Conservation (phyloP, 2,113 vertebrate genomes). For the Phrynosoma platyrhinos region DNA sequence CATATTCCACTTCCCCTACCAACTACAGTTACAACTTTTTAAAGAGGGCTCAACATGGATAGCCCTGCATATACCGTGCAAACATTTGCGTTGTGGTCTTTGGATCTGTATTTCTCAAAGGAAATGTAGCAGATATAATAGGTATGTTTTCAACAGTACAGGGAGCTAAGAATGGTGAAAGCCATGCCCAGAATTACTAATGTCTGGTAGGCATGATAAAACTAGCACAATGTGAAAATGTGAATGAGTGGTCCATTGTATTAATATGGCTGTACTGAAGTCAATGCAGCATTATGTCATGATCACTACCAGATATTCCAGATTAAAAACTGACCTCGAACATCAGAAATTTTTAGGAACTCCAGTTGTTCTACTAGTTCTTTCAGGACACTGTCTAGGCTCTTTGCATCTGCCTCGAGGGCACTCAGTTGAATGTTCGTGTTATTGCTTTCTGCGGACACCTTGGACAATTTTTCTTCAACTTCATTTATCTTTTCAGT, state of each 20-base stretch:
- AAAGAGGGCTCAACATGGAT: too few species aligned
- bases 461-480: conserved; percentile 80
- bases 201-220: not conserved
- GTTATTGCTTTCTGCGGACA: conserved; percentile 76
- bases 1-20: too few species aligned
- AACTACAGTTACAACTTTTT: too few species aligned
- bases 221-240: not conserved
- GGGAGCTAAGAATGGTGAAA: not conserved
- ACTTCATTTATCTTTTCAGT: conserved; percentile 83
- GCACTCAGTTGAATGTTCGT: conserved; percentile 76
- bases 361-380: conserved; percentile 91
- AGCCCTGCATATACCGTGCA: too few species aligned
- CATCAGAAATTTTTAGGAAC: conserved; percentile 95
- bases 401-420: conserved; percentile 84
- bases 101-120: too few species aligned
- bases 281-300: too few species aligned
- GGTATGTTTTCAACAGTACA: not conserved
- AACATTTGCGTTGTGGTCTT: too few species aligned
- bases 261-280: too few species aligned
- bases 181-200: not conserved
- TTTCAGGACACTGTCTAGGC: conserved; percentile 83
- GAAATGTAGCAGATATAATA: too few species aligned
- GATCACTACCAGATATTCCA: not conserved
- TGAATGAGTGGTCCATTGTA: not conserved
- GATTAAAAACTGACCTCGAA: conserved; percentile 83